Conservation (phyloP, 2,797 vertebrate species). For the Pipistrellus pygmaeus region DNA sequence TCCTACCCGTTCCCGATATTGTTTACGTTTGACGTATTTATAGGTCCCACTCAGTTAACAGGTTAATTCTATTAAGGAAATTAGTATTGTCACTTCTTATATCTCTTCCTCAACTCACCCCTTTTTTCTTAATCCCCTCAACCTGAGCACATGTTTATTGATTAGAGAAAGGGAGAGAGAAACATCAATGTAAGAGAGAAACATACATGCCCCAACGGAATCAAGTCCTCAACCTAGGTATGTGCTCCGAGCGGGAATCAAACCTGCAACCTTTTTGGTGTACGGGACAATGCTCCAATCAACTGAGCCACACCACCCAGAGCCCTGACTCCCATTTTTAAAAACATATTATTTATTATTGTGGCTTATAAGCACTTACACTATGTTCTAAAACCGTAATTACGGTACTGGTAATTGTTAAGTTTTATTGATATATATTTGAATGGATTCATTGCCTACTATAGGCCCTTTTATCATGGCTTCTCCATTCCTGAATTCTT, state of each 20-base stretch:
- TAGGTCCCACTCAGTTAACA: too few relatives aligned
- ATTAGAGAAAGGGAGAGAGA: background rate
- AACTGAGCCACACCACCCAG: background rate
- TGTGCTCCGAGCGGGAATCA: background rate
- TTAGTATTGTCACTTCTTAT: conserved; percentile 21
- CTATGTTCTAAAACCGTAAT: background rate
- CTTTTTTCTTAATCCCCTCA: background rate
- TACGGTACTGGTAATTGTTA: background rate
- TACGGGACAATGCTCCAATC: background rate
- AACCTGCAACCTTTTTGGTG: background rate
- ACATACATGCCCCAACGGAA: background rate
- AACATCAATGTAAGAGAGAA: background rate
- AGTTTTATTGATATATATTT: background rate
- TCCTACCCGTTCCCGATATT: too few relatives aligned
- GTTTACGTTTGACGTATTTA: too few relatives aligned
- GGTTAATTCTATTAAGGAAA: background rate
- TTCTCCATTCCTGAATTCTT: conserved; percentile 38
- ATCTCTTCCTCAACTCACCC: background rate
- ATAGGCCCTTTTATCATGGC: background rate
- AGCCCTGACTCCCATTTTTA: background rate
- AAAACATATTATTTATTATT: conserved; percentile 21
- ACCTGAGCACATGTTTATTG: background rate
- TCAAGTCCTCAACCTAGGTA: too few relatives aligned
- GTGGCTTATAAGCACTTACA: background rate
- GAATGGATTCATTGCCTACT: background rate